Percentiles rank a stretch among this genome's conserved stretches.
phyloP scores from a whole-genome alignment of 1,140 invertebrate species.

The Cherax destructor region DNA sequence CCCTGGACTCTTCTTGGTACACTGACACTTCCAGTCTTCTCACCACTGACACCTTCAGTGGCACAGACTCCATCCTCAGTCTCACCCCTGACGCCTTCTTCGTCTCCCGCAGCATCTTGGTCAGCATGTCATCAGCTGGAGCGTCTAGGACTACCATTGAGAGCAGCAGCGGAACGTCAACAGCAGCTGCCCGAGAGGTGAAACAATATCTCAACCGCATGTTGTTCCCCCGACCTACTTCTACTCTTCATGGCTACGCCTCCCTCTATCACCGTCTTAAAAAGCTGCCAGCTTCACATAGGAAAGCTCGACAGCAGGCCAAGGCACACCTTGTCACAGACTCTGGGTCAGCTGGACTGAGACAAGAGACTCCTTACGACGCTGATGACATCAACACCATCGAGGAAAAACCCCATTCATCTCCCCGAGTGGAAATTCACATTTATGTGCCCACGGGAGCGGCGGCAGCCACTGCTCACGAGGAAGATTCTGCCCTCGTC shows the following conservation, averaged over 20 bases:
- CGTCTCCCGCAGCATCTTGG: conserved; percentile 12
- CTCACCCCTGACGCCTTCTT: conserved; percentile 9
- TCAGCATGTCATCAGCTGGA: conserved; percentile 20
- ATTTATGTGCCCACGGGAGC: conserved; percentile 56
- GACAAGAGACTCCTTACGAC: neutral
- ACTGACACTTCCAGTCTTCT: conserved; percentile 39
- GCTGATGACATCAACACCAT: conserved; percentile 20
- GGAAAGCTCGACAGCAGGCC: conserved; percentile 40
- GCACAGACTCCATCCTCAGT: neutral
- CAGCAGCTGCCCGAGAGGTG: conserved; percentile 56
- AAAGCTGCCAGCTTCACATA: conserved; percentile 46
- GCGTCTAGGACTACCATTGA: conserved; percentile 14
- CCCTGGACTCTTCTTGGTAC: conserved; percentile 36
- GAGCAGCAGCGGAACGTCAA: conserved; percentile 25
- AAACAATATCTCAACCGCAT: conserved; percentile 54
- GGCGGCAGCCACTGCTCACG: neutral
- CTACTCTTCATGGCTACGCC: conserved; percentile 56
- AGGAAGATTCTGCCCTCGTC: conserved; percentile 2
- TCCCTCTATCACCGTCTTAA: conserved; percentile 55
- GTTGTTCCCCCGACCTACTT: conserved; percentile 54
- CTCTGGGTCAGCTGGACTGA: neutral
- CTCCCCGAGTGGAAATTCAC: conserved; percentile 52
- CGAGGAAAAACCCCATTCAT: neutral
- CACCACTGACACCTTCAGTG: conserved; percentile 26
- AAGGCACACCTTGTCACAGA: neutral